phyloP scores from a whole-genome alignment of 2,113 vertebrate genomes.

The Vulpes vulpes region DNA sequence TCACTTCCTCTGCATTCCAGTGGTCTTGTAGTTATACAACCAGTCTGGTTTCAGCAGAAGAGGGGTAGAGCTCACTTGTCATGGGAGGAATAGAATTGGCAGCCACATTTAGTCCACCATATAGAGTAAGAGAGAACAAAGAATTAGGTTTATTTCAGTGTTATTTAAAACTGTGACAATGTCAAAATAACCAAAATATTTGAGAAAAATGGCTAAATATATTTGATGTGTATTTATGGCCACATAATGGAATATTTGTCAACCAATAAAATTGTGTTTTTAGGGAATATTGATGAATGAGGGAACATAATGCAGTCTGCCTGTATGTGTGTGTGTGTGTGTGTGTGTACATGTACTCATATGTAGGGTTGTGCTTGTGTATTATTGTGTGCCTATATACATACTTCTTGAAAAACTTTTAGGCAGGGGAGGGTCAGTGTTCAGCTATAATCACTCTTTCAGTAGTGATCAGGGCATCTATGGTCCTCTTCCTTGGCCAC shows the following conservation, averaged over 20 bases:
- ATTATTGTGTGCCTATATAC: background rate
- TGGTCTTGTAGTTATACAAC: background rate
- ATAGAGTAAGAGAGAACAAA: background rate
- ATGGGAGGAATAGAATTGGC: background rate
- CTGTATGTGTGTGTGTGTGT: background rate
- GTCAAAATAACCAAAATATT: background rate
- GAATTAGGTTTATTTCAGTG: background rate
- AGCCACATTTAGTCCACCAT: background rate
- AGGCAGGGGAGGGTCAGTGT: background rate
- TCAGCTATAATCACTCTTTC: background rate
- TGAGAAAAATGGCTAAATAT: slow-evolving; percentile 16
- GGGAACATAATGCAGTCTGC: background rate
- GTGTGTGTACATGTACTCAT: no score
- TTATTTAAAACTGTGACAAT: background rate
- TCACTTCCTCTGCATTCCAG: background rate
- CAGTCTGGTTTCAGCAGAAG: background rate
- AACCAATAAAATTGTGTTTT: background rate
- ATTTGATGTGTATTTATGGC: background rate
- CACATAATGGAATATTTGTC: background rate
- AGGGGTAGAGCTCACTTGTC: background rate
- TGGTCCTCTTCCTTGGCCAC: background rate
- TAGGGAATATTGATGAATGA: background rate
- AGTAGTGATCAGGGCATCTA: rapidly evolving
- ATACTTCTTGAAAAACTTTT: background rate
- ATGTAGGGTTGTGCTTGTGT: background rate